phyloP scores from a whole-genome alignment of 64 coral and sea anemone species.

The Exaiptasia diaphana region DNA sequence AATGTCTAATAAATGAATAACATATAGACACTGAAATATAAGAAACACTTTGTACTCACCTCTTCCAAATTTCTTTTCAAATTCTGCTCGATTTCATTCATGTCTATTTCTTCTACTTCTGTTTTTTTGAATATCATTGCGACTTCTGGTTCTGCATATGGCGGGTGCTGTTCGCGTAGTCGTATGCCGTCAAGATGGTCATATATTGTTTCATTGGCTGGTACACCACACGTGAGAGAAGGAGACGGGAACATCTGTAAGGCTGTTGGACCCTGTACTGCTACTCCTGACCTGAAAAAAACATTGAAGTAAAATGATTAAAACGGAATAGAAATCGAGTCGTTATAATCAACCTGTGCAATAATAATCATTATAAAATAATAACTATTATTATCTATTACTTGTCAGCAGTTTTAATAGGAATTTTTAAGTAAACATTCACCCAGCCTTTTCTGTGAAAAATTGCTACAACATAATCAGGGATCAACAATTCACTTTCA shows the following conservation, averaged over 20 bases:
- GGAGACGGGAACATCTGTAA: constrained; percentile 80
- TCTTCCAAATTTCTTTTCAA: constrained; percentile 85
- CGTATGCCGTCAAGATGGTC: constrained; percentile 85
- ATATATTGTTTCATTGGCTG: constrained; percentile 91
- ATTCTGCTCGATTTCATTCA: constrained; percentile 83
- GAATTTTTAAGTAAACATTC: no score
- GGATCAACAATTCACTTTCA: no score
- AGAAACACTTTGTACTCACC: constrained; percentile 23
- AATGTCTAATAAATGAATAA: background rate
- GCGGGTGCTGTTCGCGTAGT: constrained; percentile 58
- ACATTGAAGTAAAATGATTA: constrained; percentile 5
- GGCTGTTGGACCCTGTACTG: constrained; percentile 64
- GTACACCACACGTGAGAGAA: constrained; percentile 73
- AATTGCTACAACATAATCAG: no score
- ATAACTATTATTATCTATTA: no score
- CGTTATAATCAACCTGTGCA: no score
- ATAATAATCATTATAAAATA: no score
- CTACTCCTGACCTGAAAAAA: constrained; percentile 15
- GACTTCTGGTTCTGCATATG: constrained; percentile 90
- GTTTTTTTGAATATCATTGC: constrained; percentile 96
- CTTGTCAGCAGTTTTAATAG: no score
- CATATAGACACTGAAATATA: background rate
- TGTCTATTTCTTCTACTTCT: constrained; percentile 84
- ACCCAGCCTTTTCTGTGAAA: no score
- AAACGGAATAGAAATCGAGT: background rate